Base-by-base conservation (phyloP, 2,888 invertebrate species). In the Andricus quercusramuli region DNA sequence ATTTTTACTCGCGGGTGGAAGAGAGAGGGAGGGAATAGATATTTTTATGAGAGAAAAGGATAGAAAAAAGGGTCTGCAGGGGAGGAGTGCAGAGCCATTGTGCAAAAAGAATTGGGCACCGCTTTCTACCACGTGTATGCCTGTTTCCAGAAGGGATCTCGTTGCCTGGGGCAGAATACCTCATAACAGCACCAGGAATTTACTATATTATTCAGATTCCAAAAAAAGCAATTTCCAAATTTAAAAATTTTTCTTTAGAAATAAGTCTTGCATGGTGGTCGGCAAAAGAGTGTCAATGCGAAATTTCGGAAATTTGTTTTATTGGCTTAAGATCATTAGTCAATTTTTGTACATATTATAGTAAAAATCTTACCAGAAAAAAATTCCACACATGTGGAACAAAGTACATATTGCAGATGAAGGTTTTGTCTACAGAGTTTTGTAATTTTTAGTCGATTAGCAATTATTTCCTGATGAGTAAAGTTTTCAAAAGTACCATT, bases 81-180 rank as follows among this genome's bases (percentile, higher is more conserved):
- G 70, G 51, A 51, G 70, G 20, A 47, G n/a, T 44, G 67, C 41
- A 85, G 85, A 84, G 84, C 83, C 82, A 90, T 90, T 90, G 90
- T 89, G 88, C 85, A 80, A 83, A 87, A 88, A 89, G 89, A 90
- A 90, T 90, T 83, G 85, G 85, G 86, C 83, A 86, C 83, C 85
- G 86, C 81, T 86, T 81, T 80, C 78, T 78, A 79, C 78, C 82
- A 80, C 81, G 84, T 79, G 82, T 78, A 80, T 80, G 81, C 68
- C 15, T 44, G 83, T 85, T 86, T 85, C 78, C 82, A 86, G 86
- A 87, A 87, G 86, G 89, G 89, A 87, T 85, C 78, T 84, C 78
- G 78, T 77, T 62, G 84, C 47, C 81, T 83, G 83, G 83, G 76
- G 59, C 70, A 80, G 81, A 82, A 79, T n/a, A 56, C 20, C 56